Evolutionary conservation across 2,113 vertebrate genomes (phyloP).

Genomic region (Peromyscus californicus): DNA sequence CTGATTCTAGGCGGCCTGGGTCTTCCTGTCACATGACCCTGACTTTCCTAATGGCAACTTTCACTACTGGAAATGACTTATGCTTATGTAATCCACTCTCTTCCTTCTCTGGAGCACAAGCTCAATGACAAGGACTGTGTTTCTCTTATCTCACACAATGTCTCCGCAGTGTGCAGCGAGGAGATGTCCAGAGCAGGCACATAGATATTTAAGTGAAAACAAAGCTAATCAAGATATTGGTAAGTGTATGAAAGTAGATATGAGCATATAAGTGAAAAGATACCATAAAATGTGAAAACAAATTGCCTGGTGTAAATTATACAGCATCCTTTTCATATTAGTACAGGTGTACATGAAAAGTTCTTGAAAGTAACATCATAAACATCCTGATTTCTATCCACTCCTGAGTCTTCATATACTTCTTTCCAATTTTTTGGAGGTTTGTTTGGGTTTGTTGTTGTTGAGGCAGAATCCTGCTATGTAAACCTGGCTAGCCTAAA

Average conservation of each 20-base stretch:
- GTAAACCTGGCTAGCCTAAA: not conserved
- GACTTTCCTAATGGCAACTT: not conserved
- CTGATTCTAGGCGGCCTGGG: not conserved
- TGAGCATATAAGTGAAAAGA: not conserved
- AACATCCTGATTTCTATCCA: not conserved
- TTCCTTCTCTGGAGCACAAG: not conserved
- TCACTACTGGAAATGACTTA: not conserved
- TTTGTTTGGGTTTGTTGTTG: not conserved
- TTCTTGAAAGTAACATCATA: not conserved
- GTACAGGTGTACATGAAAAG: not conserved
- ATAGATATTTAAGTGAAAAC: conserved; percentile 6
- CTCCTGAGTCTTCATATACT: not conserved
- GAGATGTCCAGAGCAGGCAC: not conserved
- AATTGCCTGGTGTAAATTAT: not conserved
- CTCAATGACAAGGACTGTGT: not conserved
- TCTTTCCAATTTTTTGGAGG: not conserved
- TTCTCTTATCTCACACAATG: not conserved
- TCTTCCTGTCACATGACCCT: not conserved
- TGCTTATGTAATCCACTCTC: not conserved
- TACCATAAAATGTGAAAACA: not conserved
- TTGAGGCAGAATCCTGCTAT: not conserved
- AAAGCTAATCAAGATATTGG: not conserved
- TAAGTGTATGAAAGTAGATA: not conserved
- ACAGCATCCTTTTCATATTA: not conserved
- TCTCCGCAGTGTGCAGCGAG: not conserved